Conservation (phyloP, 1,140 invertebrate species). For the Orchestia grillus region DNA sequence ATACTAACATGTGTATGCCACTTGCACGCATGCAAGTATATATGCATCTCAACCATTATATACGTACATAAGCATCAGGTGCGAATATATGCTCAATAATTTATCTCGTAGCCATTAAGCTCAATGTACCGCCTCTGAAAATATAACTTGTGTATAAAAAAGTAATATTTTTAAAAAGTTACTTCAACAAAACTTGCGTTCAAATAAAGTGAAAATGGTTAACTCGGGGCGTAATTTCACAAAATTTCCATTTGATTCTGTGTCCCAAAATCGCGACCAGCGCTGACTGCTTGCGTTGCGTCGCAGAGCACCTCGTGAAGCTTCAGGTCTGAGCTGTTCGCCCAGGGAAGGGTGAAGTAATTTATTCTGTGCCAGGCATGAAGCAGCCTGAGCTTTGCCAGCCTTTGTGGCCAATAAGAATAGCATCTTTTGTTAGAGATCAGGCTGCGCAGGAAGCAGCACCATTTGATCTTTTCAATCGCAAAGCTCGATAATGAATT, state of each 20-base stretch:
- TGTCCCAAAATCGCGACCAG: background rate
- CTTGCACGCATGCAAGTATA: no score
- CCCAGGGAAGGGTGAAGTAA: background rate
- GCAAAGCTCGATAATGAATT: background rate
- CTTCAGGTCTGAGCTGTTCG: no score
- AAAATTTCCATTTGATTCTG: background rate
- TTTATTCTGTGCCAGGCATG: background rate
- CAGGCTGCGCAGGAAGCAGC: background rate
- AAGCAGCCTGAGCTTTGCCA: background rate
- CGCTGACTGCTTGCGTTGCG: background rate
- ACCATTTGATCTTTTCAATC: background rate
- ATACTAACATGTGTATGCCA: no score
- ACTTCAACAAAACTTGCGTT: background rate
- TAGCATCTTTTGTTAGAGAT: background rate
- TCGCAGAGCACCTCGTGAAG: no score
- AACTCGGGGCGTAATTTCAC: background rate
- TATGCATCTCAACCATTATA: no score
- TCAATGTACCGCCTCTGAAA: background rate
- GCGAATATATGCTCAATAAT: background rate
- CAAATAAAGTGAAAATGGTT: background rate
- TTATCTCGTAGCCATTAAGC: background rate
- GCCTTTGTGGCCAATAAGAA: background rate
- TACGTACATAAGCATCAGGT: no score
- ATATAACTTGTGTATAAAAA: background rate
- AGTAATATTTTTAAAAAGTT: background rate